Percentiles rank a stretch among this genome's conserved stretches.
Conservation (phyloP, 1,140 invertebrate genomes). For the Colletes gigas region DNA sequence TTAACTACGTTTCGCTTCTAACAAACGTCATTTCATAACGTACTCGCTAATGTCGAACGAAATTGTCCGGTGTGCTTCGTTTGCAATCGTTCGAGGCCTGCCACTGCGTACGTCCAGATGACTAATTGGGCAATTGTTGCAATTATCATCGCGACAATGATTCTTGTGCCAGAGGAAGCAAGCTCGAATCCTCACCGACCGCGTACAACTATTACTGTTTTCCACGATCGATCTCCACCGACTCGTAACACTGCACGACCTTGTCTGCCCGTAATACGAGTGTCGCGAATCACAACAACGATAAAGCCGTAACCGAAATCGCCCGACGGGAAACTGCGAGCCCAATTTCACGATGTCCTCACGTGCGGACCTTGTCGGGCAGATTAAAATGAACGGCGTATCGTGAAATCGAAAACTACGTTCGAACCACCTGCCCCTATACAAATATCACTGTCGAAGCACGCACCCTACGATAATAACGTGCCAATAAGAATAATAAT, state of each 20-base stretch:
- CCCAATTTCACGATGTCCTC: constrained; percentile 29
- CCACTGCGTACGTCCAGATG: not conserved
- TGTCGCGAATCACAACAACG: not conserved
- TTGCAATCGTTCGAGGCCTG: no score
- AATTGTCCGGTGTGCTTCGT: no score
- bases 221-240: not conserved
- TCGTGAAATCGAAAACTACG: constrained; percentile 55
- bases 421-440: constrained; percentile 8
- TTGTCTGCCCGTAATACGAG: not conserved
- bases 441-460: not conserved
- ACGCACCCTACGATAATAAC: constrained; percentile 18
- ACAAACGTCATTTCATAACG: no score
- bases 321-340: not conserved
- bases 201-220: not conserved
- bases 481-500: constrained; percentile 42
- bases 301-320: not conserved
- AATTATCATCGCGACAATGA: not conserved
- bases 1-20: no score
- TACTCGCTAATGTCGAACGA: no score
- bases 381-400: constrained; percentile 65
- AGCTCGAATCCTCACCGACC: not conserved
- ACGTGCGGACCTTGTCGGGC: constrained; percentile 44
- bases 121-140: not conserved
- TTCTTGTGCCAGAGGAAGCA: not conserved
- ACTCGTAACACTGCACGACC: not conserved